Percentiles rank a stretch among this genome's conserved stretches.
Evolutionary conservation across 2,113 vertebrate genomes (phyloP).

Genomic region (Cygnus atratus): DNA sequence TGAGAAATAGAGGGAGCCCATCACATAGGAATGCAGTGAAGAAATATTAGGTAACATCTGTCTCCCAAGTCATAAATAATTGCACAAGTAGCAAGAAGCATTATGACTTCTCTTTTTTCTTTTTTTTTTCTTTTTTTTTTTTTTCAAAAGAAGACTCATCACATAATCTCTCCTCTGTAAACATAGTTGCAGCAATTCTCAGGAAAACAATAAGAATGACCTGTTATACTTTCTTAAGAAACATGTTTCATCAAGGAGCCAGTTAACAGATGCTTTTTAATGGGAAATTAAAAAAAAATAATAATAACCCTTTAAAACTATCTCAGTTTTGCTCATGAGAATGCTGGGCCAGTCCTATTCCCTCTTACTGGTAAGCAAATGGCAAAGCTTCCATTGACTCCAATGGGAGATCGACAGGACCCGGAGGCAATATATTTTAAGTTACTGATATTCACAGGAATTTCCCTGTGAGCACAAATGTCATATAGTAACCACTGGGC

Average conservation of each 20-base stretch:
- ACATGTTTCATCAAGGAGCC: neutral
- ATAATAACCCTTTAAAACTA: neutral
- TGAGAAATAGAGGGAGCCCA: neutral
- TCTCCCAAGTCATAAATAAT: neutral
- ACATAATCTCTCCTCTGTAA: neutral
- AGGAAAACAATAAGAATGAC: neutral
- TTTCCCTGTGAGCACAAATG: slow-evolving; percentile 44
- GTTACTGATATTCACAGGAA: slow-evolving; percentile 60
- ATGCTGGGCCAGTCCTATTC: neutral
- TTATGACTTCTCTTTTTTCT: neutral
- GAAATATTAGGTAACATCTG: neutral
- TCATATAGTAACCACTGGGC: slow-evolving; percentile 36
- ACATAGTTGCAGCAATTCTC: neutral
- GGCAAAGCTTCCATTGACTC: slow-evolving; percentile 2
- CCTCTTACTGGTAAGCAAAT: neutral
- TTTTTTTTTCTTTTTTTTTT: neutral
- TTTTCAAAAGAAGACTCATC: neutral
- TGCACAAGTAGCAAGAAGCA: neutral
- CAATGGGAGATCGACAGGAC: neutral
- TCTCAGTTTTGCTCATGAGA: neutral
- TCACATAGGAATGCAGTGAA: neutral
- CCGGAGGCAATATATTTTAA: slow-evolving; percentile 20
- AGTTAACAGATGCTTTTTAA: neutral
- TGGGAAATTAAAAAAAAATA: neutral
- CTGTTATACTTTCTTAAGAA: neutral